Evolutionary conservation across 2,888 invertebrate species (phyloP), one percentile per base, ranked within the genome.

Genomic region (Chrysina gloriosa): DNA sequence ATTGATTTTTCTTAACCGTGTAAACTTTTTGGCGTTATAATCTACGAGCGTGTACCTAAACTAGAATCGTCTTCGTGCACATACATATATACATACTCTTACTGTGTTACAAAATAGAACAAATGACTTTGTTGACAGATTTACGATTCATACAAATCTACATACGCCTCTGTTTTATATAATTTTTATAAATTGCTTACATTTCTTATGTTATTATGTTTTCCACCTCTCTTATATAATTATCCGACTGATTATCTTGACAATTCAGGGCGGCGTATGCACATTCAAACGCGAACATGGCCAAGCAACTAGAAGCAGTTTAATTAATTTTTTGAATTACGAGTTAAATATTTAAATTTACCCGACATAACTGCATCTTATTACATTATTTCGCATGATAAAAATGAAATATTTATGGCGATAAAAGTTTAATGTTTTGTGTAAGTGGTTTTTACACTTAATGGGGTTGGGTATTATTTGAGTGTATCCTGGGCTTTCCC

Each of bases 391-490:
- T 61, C 61, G 21, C 36, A 50, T 64, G 64, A 64, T 64, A 64
- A 64, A 64, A 50, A 64, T 64, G 64, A 64, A 50, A 50, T 64
- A 64, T 64, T 64, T 48, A 31, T 52, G 64, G 64, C 23, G 50
- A 64, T 52, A 48, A 64, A 64, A 61, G 42, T 27, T 25, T 61
- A 45, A 42, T 61, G 61, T 45, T 61, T 25, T 61, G 42, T 61
- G 61, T 61, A 39, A 61, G 14, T 6, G 52, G 52, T 31, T 29
- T 31, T 52, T 52, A 52, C 52, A 31, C 21, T 52, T 52, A 52
- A 52, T 52, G 52, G 31, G 52, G 19, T 34, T 31, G 52, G 31
- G 34, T 31, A 31, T 52, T 31, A 31, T 52, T 31, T 19, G 31
- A 31, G 52, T 52, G 14, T 34, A 31, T 31, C 31, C 29, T 31